A percentile compares a stretch with the other conserved stretches of the same genome.
Conservation (phyloP, 2,888 invertebrate species). For the Cephus pulcher region DNA sequence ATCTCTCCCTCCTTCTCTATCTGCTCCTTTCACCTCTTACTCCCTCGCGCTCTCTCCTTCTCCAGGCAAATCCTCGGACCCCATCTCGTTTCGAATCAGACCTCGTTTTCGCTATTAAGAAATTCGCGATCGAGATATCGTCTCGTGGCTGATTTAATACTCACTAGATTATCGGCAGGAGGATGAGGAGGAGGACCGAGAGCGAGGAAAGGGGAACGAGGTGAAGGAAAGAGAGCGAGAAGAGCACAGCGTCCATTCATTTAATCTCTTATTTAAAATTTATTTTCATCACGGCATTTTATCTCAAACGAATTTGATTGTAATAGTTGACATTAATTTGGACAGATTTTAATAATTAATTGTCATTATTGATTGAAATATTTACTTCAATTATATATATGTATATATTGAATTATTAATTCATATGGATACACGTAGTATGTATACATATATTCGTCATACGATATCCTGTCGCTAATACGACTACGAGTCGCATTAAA, state of each 20-base stretch:
- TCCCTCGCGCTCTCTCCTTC: constrained; percentile 5
- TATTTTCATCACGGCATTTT: not conserved
- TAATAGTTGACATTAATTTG: not conserved
- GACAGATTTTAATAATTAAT: not conserved
- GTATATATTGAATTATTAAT: not conserved
- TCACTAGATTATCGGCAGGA: constrained; percentile 9
- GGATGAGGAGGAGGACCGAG: not conserved
- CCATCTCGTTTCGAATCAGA: constrained; percentile 23
- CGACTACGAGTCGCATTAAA: not conserved
- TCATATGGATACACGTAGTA: not conserved
- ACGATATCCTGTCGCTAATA: not conserved
- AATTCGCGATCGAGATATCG: constrained; percentile 27
- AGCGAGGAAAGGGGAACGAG: not conserved
- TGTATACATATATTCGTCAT: not conserved
- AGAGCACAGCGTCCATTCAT: not conserved
- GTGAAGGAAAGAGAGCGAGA: too few species aligned
- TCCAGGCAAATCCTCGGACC: constrained; percentile 22
- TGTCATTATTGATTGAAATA: not conserved
- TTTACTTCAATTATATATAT: not conserved
- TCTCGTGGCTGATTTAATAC: constrained; percentile 17
- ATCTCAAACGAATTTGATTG: not conserved
- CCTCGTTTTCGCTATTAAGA: constrained; percentile 31
- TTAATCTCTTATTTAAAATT: not conserved
- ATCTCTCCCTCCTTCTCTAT: constrained; percentile 7
- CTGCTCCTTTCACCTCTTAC: constrained; percentile 7